Conservation (phyloP, 1,140 invertebrate genomes). For the Helicorthomorpha holstii region DNA sequence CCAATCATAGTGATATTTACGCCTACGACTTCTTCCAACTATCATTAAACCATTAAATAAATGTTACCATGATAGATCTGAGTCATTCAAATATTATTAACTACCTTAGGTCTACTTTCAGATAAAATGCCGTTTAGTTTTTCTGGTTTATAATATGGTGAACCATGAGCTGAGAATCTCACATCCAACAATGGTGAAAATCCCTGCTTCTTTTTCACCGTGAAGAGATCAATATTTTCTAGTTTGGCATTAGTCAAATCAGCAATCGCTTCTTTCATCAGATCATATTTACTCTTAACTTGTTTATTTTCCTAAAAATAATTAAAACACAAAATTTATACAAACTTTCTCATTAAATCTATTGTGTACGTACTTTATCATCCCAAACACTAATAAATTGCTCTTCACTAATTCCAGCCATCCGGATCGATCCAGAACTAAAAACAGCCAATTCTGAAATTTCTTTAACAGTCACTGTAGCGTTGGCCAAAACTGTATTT, state of each 20-base stretch:
- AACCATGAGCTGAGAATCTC: constrained; percentile 76
- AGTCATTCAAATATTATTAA: no score
- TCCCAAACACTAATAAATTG: constrained; percentile 46
- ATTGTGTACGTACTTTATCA: constrained; percentile 1
- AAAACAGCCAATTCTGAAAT: constrained; percentile 75
- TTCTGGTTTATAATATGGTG: constrained; percentile 71
- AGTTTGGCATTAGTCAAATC: constrained; percentile 52
- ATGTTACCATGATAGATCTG: no score
- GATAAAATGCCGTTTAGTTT: constrained; percentile 62
- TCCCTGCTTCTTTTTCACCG: constrained; percentile 37
- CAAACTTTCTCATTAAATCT: no score
- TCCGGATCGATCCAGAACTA: constrained; percentile 73
- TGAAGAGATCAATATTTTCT: constrained; percentile 82
- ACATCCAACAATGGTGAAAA: constrained; percentile 46
- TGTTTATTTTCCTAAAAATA: background rate
- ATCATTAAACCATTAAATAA: no score
- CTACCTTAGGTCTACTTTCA: constrained; percentile 36
- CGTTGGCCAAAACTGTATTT: constrained; percentile 53
- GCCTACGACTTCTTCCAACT: constrained; percentile 48
- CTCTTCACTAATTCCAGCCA: constrained; percentile 60
- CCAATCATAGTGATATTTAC: constrained; percentile 61
- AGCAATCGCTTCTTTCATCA: constrained; percentile 45
- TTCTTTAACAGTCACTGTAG: constrained; percentile 64
- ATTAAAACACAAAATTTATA: background rate
- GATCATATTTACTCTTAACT: constrained; percentile 47